Percentiles rank a stretch among this genome's conserved stretches.
These are phyloP conservation scores for Cataglyphis rosenhaueri DNA, from an alignment of 2,888 invertebrate genomes.

Conservation along the genomic window DNA sequence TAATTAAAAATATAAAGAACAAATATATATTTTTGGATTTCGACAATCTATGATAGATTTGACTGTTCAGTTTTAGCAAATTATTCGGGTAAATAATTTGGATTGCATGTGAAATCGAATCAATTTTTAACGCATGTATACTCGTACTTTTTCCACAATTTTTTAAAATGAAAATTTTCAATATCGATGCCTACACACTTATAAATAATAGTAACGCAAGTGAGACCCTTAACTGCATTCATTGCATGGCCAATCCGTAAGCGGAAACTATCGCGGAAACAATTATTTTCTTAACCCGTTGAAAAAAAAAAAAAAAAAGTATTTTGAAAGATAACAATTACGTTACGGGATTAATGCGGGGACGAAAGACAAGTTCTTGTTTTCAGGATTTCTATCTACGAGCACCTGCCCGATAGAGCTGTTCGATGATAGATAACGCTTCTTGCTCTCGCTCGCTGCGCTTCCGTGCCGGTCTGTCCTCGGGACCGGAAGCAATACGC, in stretches of 20 bases:
- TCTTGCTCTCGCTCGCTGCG: conserved; percentile 27
- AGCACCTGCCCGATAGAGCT: conserved; percentile 69
- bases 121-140: not conserved
- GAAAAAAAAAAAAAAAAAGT: not conserved
- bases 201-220: conserved; percentile 4
- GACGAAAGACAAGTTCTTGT: conserved; percentile 16
- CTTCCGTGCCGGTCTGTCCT: conserved; percentile 42
- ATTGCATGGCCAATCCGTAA: conserved; percentile 27
- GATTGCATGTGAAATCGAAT: not conserved
- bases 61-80: not conserved
- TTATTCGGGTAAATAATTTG: not conserved
- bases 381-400: conserved; percentile 67
- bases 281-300: not conserved
- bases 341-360: not conserved
- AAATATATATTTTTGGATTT: too few relatives aligned
- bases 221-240: not conserved
- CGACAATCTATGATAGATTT: not conserved
- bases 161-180: not conserved
- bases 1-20: not conserved
- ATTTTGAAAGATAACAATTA: not conserved
- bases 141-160: conserved; percentile 8
- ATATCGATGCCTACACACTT: conserved; percentile 15
- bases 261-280: not conserved
- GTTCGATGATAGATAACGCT: conserved; percentile 74
- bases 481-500: conserved; percentile 75